phyloP scores from a whole-genome alignment of 2,113 vertebrate species.

The Cyanoramphus novaezelandiae region DNA sequence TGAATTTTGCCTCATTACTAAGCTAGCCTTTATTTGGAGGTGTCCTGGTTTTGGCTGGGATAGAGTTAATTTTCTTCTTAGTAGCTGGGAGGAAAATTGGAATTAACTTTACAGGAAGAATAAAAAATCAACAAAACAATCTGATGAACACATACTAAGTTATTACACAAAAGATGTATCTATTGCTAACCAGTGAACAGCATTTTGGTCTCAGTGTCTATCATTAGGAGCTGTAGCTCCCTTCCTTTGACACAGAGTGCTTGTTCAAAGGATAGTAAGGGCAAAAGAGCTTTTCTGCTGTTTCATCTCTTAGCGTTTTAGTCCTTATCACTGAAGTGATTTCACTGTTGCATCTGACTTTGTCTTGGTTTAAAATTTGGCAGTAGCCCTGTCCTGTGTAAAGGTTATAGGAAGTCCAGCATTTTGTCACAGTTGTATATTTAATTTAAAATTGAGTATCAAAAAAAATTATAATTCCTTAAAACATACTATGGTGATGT shows the following conservation, averaged over 20 bases:
- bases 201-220: background rate
- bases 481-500: background rate
- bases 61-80: background rate
- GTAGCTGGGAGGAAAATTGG: background rate
- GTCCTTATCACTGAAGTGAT: background rate
- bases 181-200: background rate
- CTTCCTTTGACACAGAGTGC: background rate
- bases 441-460: background rate
- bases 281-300: conserved; percentile 4
- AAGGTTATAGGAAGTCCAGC: background rate
- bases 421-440: background rate
- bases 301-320: conserved; percentile 29
- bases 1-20: background rate
- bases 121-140: background rate
- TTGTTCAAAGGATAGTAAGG: background rate
- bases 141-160: background rate
- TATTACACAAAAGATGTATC: background rate
- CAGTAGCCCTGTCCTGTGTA: background rate
- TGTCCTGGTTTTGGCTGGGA: background rate
- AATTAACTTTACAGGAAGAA: background rate
- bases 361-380: background rate
- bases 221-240: background rate
- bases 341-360: background rate
- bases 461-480: background rate
- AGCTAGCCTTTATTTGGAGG: background rate